Conservation (phyloP, 92 coral and sea anemone species). For the Palythoa grandis region DNA sequence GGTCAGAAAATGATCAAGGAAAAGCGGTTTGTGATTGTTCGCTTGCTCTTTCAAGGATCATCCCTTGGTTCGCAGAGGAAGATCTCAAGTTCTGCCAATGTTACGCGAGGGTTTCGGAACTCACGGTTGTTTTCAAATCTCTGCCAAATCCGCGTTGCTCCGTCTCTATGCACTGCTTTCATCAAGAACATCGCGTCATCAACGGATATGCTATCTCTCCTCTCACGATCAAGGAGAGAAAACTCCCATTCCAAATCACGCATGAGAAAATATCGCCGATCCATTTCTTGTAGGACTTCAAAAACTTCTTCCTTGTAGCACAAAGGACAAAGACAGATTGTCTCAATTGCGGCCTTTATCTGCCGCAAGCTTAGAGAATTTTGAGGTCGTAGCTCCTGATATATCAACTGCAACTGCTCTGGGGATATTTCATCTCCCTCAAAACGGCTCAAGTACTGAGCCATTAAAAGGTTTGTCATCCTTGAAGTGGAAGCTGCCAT, state of each 20-base stretch:
- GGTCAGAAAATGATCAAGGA: neutral
- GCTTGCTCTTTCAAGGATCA: neutral
- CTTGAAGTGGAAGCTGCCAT: slow-evolving; percentile 16
- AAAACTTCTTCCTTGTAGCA: slow-evolving; percentile 61
- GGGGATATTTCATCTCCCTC: slow-evolving; percentile 37
- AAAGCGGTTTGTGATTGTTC: neutral
- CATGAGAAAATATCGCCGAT: slow-evolving; percentile 68
- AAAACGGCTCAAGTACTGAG: slow-evolving; percentile 11
- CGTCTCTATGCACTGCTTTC: slow-evolving; percentile 57
- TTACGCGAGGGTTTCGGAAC: slow-evolving; percentile 45
- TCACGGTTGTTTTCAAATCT: slow-evolving; percentile 47
- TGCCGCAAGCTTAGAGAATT: slow-evolving; percentile 58
- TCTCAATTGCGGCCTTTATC: slow-evolving; percentile 55
- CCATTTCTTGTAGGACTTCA: slow-evolving; percentile 61
- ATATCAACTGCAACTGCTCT: slow-evolving; percentile 48
- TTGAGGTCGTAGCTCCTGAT: slow-evolving; percentile 60
- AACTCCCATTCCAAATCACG: slow-evolving; percentile 69
- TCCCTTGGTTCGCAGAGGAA: slow-evolving; percentile 42
- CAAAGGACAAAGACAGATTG: slow-evolving; percentile 56
- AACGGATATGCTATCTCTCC: slow-evolving; percentile 49
- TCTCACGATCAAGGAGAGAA: slow-evolving; percentile 54
- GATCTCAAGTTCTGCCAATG: slow-evolving; percentile 57
- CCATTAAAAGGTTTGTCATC: neutral
- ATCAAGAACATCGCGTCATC: slow-evolving; percentile 60
- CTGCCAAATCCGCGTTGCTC: slow-evolving; percentile 45